Evolutionary conservation across 2,888 invertebrate genomes (phyloP).

Genomic region (Diaphora mendica): DNA sequence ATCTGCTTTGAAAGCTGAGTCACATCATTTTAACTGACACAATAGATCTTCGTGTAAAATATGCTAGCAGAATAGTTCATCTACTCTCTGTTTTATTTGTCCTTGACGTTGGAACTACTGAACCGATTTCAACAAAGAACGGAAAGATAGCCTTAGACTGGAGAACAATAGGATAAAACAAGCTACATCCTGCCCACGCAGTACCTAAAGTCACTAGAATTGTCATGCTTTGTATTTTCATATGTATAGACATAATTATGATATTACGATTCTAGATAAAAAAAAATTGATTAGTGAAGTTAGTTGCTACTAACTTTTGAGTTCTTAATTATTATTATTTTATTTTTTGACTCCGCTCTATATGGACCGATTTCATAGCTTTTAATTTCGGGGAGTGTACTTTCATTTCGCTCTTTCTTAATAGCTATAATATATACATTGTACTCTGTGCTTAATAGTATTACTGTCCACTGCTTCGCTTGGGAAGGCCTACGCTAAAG

Average conservation of each 20-base stretch:
- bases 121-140: conserved; percentile 13
- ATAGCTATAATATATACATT: too few relatives aligned
- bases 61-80: not conserved
- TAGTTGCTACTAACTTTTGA: too few relatives aligned
- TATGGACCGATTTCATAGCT: too few relatives aligned
- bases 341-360: too few relatives aligned
- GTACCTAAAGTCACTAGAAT: not conserved
- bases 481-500: too few relatives aligned
- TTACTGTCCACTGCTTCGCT: too few relatives aligned
- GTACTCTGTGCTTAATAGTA: too few relatives aligned
- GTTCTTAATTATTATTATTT: too few relatives aligned
- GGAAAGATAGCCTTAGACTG: conserved; percentile 8
- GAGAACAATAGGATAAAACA: conserved; percentile 1
- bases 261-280: too few relatives aligned
- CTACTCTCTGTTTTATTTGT: not conserved
- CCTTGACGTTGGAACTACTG: not conserved
- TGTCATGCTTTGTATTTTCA: not conserved
- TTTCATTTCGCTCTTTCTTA: too few relatives aligned
- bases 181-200: not conserved
- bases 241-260: not conserved
- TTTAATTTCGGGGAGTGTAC: too few relatives aligned
- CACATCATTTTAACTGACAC: not conserved
- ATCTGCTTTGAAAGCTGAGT: not conserved
- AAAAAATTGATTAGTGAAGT: too few relatives aligned
- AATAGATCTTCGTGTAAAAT: not conserved